Evolutionary conservation across 1,140 invertebrate species (phyloP).

Genomic region (Caenorhabditis latens): DNA sequence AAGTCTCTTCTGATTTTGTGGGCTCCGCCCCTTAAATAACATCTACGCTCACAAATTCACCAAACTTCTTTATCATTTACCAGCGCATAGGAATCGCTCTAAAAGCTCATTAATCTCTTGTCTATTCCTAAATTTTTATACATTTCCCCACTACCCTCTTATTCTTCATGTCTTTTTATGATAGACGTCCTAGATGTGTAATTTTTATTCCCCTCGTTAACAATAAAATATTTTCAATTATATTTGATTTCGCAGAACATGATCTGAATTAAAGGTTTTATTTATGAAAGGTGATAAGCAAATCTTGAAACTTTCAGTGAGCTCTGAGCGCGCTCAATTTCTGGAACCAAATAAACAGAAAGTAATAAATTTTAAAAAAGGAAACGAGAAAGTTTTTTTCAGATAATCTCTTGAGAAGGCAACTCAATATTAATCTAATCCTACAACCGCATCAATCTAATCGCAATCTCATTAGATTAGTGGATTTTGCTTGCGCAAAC

Average conservation of each 20-base stretch:
- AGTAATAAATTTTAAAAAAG: too few species aligned
- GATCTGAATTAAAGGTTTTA: too few species aligned
- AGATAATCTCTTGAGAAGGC: too few species aligned
- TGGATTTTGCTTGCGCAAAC: too few species aligned
- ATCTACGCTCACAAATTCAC: background rate
- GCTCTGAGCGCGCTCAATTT: too few species aligned
- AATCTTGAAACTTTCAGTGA: too few species aligned
- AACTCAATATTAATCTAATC: too few species aligned
- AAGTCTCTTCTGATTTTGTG: background rate
- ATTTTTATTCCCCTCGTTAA: slow-evolving; percentile 4
- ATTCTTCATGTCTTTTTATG: background rate
- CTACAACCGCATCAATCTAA: too few species aligned
- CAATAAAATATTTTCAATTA: slow-evolving; percentile 12
- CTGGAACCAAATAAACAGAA: too few species aligned
- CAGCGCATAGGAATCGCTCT: slow-evolving; percentile 42
- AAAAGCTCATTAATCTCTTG: slow-evolving; percentile 38
- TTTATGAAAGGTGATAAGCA: too few species aligned
- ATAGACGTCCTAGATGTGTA: slow-evolving; percentile 19
- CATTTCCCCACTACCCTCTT: slow-evolving; percentile 2
- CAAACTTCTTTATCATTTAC: background rate
- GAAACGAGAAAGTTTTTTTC: too few species aligned
- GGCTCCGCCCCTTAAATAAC: background rate
- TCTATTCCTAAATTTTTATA: slow-evolving; percentile 4
- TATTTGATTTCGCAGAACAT: background rate
- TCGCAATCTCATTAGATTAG: too few species aligned